Conservation (phyloP, 1,140 invertebrate genomes). For the Chlorops oryzae region DNA sequence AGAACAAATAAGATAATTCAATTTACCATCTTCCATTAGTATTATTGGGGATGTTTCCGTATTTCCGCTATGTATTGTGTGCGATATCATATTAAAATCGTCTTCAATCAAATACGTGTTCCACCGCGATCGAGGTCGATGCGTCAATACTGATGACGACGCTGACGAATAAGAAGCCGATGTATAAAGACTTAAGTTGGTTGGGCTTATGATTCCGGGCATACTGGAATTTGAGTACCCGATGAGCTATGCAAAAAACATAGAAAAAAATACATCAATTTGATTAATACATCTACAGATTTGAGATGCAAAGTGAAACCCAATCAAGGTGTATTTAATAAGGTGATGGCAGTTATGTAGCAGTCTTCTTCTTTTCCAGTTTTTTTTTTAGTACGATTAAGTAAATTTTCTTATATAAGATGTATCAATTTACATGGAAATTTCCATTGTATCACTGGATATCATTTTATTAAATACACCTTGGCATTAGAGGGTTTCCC, state of each 20-base stretch:
- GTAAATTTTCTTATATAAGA: too few species aligned
- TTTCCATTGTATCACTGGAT: too few species aligned
- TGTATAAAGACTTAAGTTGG: conserved; percentile 82
- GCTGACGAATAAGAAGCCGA: conserved; percentile 70
- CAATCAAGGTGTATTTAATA: too few species aligned
- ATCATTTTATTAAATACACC: too few species aligned
- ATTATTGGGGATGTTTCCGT: conserved; percentile 61
- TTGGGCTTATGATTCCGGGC: conserved; percentile 83
- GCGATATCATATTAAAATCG: conserved; percentile 87
- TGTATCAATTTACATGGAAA: too few species aligned
- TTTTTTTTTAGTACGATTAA: too few species aligned
- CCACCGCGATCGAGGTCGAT: conserved; percentile 66
- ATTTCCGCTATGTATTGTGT: conserved; percentile 58
- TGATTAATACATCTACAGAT: not conserved
- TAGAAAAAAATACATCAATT: conserved; percentile 4
- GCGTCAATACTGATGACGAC: conserved; percentile 50
- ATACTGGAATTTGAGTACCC: conserved; percentile 73
- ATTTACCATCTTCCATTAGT: conserved; percentile 64
- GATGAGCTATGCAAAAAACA: conserved; percentile 64
- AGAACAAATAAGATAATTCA: not conserved
- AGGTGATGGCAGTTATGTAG: too few species aligned
- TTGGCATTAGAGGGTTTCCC: too few species aligned
- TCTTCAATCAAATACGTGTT: conserved; percentile 86
- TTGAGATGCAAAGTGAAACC: not conserved
- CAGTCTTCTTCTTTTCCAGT: too few species aligned